Evolutionary conservation across 2,113 vertebrate species (phyloP).

Genomic region (Eulemur rufifrons): DNA sequence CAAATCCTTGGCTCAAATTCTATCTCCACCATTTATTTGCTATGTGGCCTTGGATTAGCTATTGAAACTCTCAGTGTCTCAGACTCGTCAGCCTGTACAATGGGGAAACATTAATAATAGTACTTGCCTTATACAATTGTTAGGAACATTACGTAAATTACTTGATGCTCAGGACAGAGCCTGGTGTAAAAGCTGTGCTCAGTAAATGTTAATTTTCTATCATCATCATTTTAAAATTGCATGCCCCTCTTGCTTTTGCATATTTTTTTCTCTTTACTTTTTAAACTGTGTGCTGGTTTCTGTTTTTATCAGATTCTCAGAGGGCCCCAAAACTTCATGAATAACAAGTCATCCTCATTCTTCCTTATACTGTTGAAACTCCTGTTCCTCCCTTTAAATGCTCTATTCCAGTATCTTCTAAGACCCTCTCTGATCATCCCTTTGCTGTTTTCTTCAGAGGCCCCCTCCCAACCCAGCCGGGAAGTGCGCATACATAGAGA

Average conservation of each 20-base stretch:
- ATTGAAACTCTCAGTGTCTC: neutral
- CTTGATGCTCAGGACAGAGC: neutral
- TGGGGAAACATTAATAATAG: neutral
- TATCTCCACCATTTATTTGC: neutral
- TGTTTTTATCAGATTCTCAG: neutral
- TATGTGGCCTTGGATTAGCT: neutral
- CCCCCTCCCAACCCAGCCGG: neutral
- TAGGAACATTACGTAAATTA: neutral
- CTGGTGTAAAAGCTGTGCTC: neutral
- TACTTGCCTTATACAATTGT: neutral
- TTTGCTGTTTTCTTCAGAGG: neutral
- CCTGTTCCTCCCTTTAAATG: neutral
- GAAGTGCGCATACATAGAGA: neutral
- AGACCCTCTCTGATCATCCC: neutral
- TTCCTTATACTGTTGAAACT: neutral
- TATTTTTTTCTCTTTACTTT: neutral
- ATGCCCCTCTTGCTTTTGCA: neutral
- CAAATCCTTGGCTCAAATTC: neutral
- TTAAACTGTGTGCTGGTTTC: neutral
- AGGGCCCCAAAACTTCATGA: neutral
- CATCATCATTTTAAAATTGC: neutral
- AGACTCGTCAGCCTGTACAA: neutral
- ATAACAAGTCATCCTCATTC: neutral
- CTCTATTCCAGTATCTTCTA: neutral
- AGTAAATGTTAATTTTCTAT: neutral